These are phyloP conservation scores for Drosophila merina DNA, from an alignment of 2,888 invertebrate genomes.

Conservation along the genomic window DNA sequence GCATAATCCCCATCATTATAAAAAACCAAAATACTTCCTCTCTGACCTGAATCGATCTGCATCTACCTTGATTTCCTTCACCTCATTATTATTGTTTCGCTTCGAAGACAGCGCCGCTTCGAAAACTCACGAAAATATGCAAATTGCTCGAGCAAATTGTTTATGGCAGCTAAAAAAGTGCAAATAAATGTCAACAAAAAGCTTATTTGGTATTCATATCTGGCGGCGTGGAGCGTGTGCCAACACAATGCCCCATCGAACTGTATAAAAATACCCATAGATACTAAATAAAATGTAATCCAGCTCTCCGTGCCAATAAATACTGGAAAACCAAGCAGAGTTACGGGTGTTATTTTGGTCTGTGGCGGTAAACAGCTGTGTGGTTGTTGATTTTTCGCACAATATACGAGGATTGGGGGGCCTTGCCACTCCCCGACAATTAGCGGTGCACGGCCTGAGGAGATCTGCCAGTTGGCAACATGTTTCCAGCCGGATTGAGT, in stretches of 20 bases:
- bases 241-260: background rate
- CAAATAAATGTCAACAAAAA: conserved; percentile 40
- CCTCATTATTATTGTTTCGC: conserved; percentile 14
- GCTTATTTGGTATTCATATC: conserved; percentile 39
- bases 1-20: too few relatives aligned
- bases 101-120: background rate
- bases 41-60: conserved; percentile 24
- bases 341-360: conserved; percentile 48
- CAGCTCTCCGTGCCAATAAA: conserved; percentile 4
- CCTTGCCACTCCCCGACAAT: conserved; percentile 63
- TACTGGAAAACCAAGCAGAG: conserved; percentile 23
- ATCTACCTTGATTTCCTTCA: conserved; percentile 31
- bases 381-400: conserved; percentile 62
- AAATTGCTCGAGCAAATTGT: conserved; percentile 45
- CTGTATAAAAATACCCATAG: conserved; percentile 4
- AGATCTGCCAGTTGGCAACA: conserved; percentile 37
- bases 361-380: conserved; percentile 60
- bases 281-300: conserved; percentile 15
- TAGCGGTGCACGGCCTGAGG: conserved; percentile 44
- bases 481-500: conserved; percentile 36
- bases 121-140: conserved; percentile 34
- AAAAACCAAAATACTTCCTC: background rate
- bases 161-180: conserved; percentile 9
- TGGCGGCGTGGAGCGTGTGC: conserved; percentile 23
- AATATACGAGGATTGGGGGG: conserved; percentile 21